A percentile compares a stretch with the other conserved stretches of the same genome.
Evolutionary conservation across 2,797 vertebrate genomes (phyloP).

Genomic region (Xiphorhynchus erythropygius): DNA sequence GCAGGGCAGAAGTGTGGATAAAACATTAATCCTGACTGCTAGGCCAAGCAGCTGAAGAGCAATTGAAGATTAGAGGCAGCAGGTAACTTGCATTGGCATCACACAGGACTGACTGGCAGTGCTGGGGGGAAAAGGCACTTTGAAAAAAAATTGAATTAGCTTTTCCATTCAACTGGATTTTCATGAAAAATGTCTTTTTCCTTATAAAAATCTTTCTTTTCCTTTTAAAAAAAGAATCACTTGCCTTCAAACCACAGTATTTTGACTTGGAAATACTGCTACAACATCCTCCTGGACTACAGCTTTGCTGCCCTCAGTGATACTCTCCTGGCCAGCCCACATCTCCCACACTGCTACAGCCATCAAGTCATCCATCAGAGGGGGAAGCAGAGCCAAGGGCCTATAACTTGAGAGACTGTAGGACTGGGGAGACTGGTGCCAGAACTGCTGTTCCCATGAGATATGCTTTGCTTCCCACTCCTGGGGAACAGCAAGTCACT

Average conservation of each 20-base stretch:
- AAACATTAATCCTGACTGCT: not conserved
- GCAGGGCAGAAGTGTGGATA: not conserved
- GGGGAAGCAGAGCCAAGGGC: not conserved
- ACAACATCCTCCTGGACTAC: not conserved
- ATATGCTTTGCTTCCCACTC: not conserved
- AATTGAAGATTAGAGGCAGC: not conserved
- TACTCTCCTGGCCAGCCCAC: not conserved
- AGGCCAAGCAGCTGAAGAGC: not conserved
- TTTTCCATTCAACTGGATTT: not conserved
- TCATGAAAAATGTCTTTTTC: not conserved
- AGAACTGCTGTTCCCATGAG: not conserved
- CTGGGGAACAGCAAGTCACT: not conserved
- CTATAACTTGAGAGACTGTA: not conserved
- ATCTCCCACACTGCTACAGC: not conserved
- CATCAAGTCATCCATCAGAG: not conserved
- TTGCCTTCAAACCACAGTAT: not conserved
- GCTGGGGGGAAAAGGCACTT: not conserved
- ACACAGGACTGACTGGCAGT: not conserved
- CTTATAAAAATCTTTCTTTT: not conserved
- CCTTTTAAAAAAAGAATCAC: not conserved
- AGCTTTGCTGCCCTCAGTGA: not conserved
- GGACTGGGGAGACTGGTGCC: not conserved
- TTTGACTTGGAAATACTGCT: slow-evolving; percentile 7
- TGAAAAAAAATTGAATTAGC: not conserved
- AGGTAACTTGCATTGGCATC: not conserved